Evolutionary conservation across 1,140 invertebrate species (phyloP).

Genomic region (Neotoxoptera formosana): DNA sequence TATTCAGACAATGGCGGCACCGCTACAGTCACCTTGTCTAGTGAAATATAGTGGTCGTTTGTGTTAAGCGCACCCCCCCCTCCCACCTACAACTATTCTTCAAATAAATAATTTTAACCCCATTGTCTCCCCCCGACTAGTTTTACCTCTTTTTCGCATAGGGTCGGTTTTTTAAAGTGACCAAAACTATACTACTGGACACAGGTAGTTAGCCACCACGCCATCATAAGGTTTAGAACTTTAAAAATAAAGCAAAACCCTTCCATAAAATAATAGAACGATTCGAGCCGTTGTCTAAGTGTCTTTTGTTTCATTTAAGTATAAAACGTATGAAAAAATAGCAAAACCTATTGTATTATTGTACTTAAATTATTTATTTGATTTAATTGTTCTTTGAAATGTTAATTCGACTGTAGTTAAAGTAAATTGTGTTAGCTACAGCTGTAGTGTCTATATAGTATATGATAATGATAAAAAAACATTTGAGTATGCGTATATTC

Average conservation of each 20-base stretch:
- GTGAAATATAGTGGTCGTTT: slow-evolving; percentile 36
- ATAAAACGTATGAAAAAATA: slow-evolving; percentile 6
- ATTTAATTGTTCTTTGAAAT: not conserved
- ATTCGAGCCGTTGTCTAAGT: not conserved
- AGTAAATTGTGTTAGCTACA: not conserved
- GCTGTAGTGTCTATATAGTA: not conserved
- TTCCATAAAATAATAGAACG: not conserved
- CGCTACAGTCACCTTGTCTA: not conserved
- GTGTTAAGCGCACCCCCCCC: not conserved
- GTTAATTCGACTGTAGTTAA: not conserved
- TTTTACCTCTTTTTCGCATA: slow-evolving; percentile 32
- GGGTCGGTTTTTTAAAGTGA: not conserved
- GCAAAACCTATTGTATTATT: not conserved
- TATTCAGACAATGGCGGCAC: slow-evolving; percentile 44
- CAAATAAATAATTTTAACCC: slow-evolving; percentile 40
- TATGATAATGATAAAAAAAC: not conserved
- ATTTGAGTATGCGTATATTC: not conserved
- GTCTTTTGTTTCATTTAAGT: not conserved
- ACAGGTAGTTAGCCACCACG: not conserved
- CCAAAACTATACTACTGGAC: slow-evolving; percentile 23
- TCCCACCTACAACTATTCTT: not conserved
- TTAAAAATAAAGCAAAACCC: slow-evolving; percentile 28
- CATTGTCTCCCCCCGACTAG: not conserved
- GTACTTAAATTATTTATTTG: not conserved
- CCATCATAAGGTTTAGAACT: not conserved